Evolutionary conservation across 2,888 invertebrate species (phyloP).

Genomic region (Philaethria dido): DNA sequence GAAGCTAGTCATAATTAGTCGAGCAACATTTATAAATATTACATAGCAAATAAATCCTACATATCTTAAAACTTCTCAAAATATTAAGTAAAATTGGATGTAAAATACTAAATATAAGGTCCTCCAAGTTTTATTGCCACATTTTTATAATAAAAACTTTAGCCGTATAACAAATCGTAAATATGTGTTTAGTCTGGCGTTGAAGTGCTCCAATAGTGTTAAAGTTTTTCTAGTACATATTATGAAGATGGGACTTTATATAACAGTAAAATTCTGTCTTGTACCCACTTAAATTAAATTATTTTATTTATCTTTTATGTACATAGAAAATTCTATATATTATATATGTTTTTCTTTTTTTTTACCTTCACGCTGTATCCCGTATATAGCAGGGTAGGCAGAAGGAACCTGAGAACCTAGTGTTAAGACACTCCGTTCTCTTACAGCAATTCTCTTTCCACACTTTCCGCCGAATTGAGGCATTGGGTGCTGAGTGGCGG

Average conservation of each 20-base stretch:
- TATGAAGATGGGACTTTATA: neutral
- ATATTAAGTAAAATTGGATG: neutral
- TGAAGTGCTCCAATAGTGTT: slow-evolving; percentile 13
- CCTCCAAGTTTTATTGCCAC: neutral
- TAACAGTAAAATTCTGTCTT: neutral
- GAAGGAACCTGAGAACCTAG: too few species aligned
- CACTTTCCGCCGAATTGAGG: too few species aligned
- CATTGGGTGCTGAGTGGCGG: too few species aligned
- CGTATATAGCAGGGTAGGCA: too few species aligned
- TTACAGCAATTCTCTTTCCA: too few species aligned
- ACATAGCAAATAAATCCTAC: neutral
- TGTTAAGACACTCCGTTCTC: too few species aligned
- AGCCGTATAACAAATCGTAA: slow-evolving; percentile 17
- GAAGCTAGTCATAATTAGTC: too few species aligned
- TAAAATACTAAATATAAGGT: slow-evolving; percentile 1
- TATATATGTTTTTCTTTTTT: too few species aligned
- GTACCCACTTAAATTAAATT: neutral
- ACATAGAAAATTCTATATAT: neutral
- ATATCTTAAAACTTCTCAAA: neutral
- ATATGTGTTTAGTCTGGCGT: slow-evolving; percentile 18
- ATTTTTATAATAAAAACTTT: slow-evolving; percentile 21
- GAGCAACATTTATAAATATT: neutral
- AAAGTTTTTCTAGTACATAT: slow-evolving; percentile 12
- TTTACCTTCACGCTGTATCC: too few species aligned
- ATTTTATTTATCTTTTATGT: neutral